Conservation (phyloP, 2,797 vertebrate species). For the Morelia viridis region DNA sequence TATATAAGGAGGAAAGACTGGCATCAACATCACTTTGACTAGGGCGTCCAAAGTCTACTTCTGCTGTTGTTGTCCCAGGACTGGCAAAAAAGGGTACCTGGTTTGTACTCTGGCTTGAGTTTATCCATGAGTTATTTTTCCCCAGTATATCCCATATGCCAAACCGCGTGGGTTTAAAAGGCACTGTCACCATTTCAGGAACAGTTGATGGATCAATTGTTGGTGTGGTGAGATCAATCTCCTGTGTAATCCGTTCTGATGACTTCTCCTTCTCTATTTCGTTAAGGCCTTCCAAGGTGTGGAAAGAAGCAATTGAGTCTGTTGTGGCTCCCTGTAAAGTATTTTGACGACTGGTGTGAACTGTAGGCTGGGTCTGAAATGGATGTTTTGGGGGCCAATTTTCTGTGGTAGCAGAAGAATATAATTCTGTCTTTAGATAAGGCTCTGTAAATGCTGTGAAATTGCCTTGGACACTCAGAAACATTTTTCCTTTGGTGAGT, state of each 20-base stretch:
- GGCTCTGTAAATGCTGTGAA: slow-evolving; percentile 70
- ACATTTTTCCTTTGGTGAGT: slow-evolving; percentile 69
- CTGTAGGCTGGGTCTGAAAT: slow-evolving; percentile 54
- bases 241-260: slow-evolving; percentile 37
- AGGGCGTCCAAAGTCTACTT: slow-evolving; percentile 49
- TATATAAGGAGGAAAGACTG: slow-evolving; percentile 65
- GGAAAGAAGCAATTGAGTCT: slow-evolving; percentile 43
- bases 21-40: slow-evolving; percentile 62
- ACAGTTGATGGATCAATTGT: slow-evolving; percentile 59
- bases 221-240: slow-evolving; percentile 51
- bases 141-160: slow-evolving; percentile 66
- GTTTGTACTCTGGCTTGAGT: slow-evolving; percentile 66
- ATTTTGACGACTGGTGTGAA: slow-evolving; percentile 68
- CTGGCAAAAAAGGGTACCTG: slow-evolving; percentile 66
- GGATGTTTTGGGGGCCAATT: slow-evolving; percentile 57
- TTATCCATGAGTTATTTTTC: slow-evolving; percentile 72
- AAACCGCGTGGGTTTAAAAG: slow-evolving; percentile 70
- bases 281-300: slow-evolving; percentile 63
- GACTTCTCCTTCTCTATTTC: slow-evolving; percentile 43
- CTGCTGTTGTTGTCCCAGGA: slow-evolving; percentile 59
- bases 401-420: slow-evolving; percentile 62
- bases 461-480: slow-evolving; percentile 73
- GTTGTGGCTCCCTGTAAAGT: slow-evolving; percentile 72
- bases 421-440: slow-evolving; percentile 62
- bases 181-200: slow-evolving; percentile 71